Base-by-base conservation (phyloP, 92 coral and sea anemone species). In the Hydrozoanthus gracilis region DNA sequence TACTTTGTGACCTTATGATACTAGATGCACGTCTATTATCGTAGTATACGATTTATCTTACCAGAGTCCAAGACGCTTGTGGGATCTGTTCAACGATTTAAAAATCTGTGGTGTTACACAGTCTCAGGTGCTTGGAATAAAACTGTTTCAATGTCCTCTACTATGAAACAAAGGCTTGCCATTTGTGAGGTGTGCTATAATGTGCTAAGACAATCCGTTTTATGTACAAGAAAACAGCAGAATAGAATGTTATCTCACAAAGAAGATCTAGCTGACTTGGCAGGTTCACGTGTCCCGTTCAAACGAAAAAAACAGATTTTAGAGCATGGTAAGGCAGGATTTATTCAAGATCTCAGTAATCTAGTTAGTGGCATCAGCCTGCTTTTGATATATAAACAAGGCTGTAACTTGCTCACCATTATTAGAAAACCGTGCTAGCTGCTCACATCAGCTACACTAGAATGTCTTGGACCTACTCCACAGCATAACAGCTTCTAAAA, bases 381-480 rank as follows among this genome's bases (percentile, higher is more conserved):
- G 0, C 71, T 69, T 18, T 69, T 69, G 50, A 35, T 69, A 69
- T 69, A 69, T 69, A 69, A 18, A 69, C 39, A 69, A 47, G 74
- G 74, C 11, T 61, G 68, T 14, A 14, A 14, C 6, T 14, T 14
- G 39, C 39, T 27, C 39, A 27, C 39, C 39, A 27, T 27, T 27
- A 27, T 27, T 27, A 27, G 39, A 27, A 27, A 27, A 27, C 39
- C 0, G 39, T 27, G 39, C 39, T 2, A 27, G 39, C 39, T 27
- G 39, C 39, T 27, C 0, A 27, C 39, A 27, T 27, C 39, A 27
- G 39, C 39, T 27, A 27, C 39, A 27, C 39, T 10, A 60, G 55
- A 65, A 82, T 67, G 90, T 90, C 13, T 55, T 77, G 71, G 92
- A 86, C 54, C 49, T 90, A 17, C 88, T 90, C 76, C 84, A 87